These are phyloP conservation scores for Microctenopoma stevenorrisi DNA, from an alignment of 2,797 vertebrate genomes.

Conservation along the genomic window DNA sequence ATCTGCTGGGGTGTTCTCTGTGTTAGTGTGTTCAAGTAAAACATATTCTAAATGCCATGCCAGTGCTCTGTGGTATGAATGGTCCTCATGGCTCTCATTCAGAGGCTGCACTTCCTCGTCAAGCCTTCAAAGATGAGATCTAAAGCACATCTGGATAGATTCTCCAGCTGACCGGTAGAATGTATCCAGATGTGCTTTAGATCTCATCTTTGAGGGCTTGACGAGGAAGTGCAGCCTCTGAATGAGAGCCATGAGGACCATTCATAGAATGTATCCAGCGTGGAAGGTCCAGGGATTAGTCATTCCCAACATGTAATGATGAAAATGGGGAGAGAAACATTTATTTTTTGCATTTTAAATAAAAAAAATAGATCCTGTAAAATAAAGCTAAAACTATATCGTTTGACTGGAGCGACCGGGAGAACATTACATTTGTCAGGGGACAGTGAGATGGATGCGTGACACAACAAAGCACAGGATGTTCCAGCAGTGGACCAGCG, in stretches of 20 bases:
- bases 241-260: no score
- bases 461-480: no score
- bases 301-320: constrained; percentile 6
- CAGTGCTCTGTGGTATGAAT: constrained; percentile 25
- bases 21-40: constrained; percentile 23
- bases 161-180: constrained; percentile 18
- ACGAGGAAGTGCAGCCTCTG: no score
- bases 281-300: neutral
- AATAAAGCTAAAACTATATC: no score
- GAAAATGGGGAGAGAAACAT: neutral
- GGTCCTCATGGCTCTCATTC: constrained; percentile 36
- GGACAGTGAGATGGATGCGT: no score
- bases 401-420: no score
- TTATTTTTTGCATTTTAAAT: no score
- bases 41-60: constrained; percentile 53
- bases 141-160: constrained; percentile 21
- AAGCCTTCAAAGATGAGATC: constrained; percentile 57
- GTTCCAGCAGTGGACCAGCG: no score
- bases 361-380: no score
- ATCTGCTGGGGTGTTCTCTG: constrained; percentile 2
- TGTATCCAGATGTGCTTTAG: constrained; percentile 1
- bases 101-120: constrained; percentile 50
- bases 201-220: no score
- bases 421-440: no score
- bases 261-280: constrained; percentile 4